phyloP scores from a whole-genome alignment of 2,888 invertebrate genomes.

The Caradrina kadenii region DNA sequence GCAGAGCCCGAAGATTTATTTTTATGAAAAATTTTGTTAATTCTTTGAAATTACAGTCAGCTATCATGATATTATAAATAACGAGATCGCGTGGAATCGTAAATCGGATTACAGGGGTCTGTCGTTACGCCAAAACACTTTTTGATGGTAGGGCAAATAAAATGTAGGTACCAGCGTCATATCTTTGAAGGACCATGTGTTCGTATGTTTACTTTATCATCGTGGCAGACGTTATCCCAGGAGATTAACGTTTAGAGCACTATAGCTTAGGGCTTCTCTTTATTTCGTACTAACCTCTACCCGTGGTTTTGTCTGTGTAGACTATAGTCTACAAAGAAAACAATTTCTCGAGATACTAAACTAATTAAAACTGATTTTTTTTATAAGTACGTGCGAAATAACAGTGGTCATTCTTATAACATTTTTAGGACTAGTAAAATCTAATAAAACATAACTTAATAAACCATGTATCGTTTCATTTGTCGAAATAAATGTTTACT shows the following conservation, averaged over 20 bases:
- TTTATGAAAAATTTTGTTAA: slow-evolving; percentile 41
- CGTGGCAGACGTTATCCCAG: slow-evolving; percentile 9
- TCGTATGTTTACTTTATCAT: slow-evolving; percentile 5
- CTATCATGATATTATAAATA: slow-evolving; percentile 67
- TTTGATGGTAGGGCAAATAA: slow-evolving; percentile 60
- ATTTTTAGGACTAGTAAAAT: too few relatives aligned
- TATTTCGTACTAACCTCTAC: too few relatives aligned
- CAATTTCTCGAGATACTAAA: too few relatives aligned
- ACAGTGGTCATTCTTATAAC: too few relatives aligned
- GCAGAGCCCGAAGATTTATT: slow-evolving; percentile 40
- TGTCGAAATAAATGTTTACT: too few relatives aligned
- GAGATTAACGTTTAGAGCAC: not conserved
- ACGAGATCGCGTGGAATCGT: slow-evolving; percentile 61
- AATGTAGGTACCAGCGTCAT: slow-evolving; percentile 36
- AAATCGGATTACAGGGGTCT: slow-evolving; percentile 69
- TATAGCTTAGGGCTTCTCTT: too few relatives aligned
- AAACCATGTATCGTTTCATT: too few relatives aligned
- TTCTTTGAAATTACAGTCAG: slow-evolving; percentile 58
- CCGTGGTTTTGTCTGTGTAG: too few relatives aligned
- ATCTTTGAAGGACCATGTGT: slow-evolving; percentile 20
- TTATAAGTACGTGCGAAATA: too few relatives aligned
- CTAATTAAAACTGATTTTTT: too few relatives aligned
- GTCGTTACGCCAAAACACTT: slow-evolving; percentile 60
- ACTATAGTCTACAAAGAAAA: too few relatives aligned
- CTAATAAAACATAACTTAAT: too few relatives aligned